Evolutionary conservation across 2,113 vertebrate species (phyloP), one percentile per base, ranked within the genome.

Genomic region (Sinocyclocheilus grahami): DNA sequence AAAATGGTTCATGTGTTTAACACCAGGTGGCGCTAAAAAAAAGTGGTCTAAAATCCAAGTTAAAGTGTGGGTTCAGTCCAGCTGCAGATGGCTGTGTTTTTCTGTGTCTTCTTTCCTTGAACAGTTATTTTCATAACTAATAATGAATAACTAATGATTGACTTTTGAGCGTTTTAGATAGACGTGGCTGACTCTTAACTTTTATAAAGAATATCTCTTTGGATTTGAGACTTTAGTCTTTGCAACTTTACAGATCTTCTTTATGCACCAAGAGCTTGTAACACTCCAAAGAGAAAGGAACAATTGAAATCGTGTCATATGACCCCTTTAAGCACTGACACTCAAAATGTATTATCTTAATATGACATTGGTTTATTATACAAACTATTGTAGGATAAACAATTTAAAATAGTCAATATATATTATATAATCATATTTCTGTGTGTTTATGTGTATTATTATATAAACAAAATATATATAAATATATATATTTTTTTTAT

Each of bases 21-120:
- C 87, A 90, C 12, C 46, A 87, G 87, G 74, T 81, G 87, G 84
- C 89, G 60, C 58, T 16, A 22, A 78, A 4, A 0, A 78, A 4
- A 0, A 27, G 63, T 30, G 12, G 18, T 12, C 63, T 6, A 30
- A 30, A 67, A 1, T 30, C 63, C 2, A 30, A 65, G 63, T 67
- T 1, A 67, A 7, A 0, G 69, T 20, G 33, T 20, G 16, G 1
- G 33, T 72, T 71, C 69, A 72, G 69, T 58, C 55, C 62, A 63
- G 62, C 3, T 72, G 27, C 13, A 16, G 63, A 27, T 63, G 24
- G 4, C 7, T 12, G 12, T 12, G 12, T 20, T 60, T 60, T 60
- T 4, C 24, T 13, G 12, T 13, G 20, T n/a, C 22, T 51, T 51
- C 3, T 51, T 51, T 63, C 55, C 22, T 22, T 33, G 7, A 33